phyloP scores from a whole-genome alignment of 2,113 vertebrate genomes.

The Dinomys branickii region DNA sequence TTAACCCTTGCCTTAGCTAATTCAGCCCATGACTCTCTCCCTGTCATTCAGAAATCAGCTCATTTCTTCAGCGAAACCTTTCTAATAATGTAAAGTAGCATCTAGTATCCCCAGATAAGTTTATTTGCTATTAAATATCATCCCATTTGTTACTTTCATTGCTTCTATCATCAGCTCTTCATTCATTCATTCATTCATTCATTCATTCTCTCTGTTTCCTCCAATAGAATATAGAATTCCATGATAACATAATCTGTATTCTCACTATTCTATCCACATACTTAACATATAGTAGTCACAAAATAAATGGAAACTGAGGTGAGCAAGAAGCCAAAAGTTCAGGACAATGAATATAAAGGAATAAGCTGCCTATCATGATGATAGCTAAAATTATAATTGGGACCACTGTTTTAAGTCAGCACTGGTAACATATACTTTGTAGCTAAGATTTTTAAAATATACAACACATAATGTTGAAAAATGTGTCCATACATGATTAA shows the following conservation, averaged over 20 bases:
- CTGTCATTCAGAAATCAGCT: not conserved
- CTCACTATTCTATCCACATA: not conserved
- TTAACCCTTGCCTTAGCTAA: not conserved
- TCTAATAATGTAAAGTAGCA: not conserved
- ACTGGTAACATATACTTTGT: not conserved
- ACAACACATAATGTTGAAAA: not conserved
- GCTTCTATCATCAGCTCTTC: not conserved
- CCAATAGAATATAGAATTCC: not conserved
- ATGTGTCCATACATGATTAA: not conserved
- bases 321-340: not conserved
- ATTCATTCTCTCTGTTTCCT: not conserved
- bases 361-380: not conserved
- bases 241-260: not conserved
- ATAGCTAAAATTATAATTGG: not conserved
- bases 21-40: not conserved
- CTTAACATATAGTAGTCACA: not conserved
- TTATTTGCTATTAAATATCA: too few relatives aligned
- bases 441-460: not conserved
- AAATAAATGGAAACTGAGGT: not conserved
- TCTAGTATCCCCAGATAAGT: too few relatives aligned
- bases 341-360: not conserved
- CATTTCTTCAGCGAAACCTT: not conserved
- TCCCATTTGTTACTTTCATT: not conserved
- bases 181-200: not conserved
- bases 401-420: not conserved